These are phyloP conservation scores for Electrophaes corylata DNA, from an alignment of 2,888 invertebrate species.

Conservation along the genomic window DNA sequence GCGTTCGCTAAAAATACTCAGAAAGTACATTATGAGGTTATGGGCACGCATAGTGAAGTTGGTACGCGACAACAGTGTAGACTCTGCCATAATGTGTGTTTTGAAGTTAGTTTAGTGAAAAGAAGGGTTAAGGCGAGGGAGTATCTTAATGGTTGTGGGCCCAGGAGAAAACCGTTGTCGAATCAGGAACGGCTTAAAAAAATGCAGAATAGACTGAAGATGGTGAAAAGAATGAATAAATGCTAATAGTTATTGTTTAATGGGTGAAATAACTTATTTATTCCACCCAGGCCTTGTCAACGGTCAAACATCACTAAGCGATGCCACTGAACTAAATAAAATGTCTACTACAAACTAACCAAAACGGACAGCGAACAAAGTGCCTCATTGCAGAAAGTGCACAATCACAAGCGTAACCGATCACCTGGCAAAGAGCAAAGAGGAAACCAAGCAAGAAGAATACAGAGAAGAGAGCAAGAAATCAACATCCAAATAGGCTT, in stretches of 20 bases:
- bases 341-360: not conserved
- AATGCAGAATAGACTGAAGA: conserved; percentile 52
- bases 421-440: conserved; percentile 2
- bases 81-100: conserved; percentile 44
- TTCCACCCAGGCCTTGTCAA: too few species aligned
- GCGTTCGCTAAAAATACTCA: conserved; percentile 45
- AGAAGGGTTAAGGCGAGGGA: conserved; percentile 5
- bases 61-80: conserved; percentile 44
- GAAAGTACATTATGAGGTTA: conserved; percentile 35
- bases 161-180: conserved; percentile 21
- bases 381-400: conserved; percentile 6
- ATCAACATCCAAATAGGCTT: not conserved
- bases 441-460: conserved; percentile 7
- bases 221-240: conserved; percentile 44
- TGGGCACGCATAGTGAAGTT: conserved; percentile 33
- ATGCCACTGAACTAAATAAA: not conserved
- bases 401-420: not conserved
- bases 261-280: too few species aligned
- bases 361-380: not conserved
- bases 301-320: not conserved
- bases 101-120: conserved; percentile 48
- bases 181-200: conserved; percentile 52
- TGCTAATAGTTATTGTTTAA: conserved; percentile 18
- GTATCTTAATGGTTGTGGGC: not conserved
- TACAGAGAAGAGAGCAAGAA: not conserved